Base-by-base conservation (phyloP, 2,113 vertebrate species). In the Typhlomys cinereus region DNA sequence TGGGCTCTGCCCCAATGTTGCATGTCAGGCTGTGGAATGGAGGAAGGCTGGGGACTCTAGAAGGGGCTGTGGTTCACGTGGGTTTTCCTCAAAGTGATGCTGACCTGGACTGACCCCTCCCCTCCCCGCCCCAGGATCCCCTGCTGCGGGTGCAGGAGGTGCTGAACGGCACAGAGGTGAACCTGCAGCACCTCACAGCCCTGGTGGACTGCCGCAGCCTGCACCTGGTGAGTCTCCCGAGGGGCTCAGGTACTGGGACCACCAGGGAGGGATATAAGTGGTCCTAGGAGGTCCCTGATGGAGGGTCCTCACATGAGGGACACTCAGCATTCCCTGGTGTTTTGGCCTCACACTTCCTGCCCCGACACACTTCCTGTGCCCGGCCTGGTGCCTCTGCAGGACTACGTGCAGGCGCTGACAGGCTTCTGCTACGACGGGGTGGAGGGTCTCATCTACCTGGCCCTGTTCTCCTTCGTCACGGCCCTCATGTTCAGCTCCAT, bases 401-500 rank as follows among this genome's bases (percentile, higher is more conserved):
- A 99, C 96, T 99, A 99, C 0, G 96, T 99, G 94, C 99, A 99
- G 97, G 99, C 98, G 52, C 97, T 99, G 97, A 99, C 99, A 0
- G 99, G 99, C 46, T 98, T 99, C 97, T 99, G 99, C 97, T 99
- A 99, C 0, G 99, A 99, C 1, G 99, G 99, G 34, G 98, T 99
- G 66, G 99, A 99, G 97, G 99, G 99, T 70, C 98, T 99, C 97
- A 99, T 99, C 98, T 99, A 99, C 98, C 98, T 99, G 97, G 98
- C 99, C 71, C 97, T 99, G 70, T 99, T 99, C 98, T 99, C 99
- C 94, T 99, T 99, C 64, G 98, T 99, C 97, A 99, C 99, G 0
- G 99, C 99, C 5, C 99, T 99, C 95, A 99, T 99, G 99, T 99
- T 99, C 98, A 99, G 98, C 97, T 99, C 99, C 17, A 98, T 99